Evolutionary conservation across 2,797 vertebrate genomes (phyloP).

Genomic region (Gambusia yucatana): DNA sequence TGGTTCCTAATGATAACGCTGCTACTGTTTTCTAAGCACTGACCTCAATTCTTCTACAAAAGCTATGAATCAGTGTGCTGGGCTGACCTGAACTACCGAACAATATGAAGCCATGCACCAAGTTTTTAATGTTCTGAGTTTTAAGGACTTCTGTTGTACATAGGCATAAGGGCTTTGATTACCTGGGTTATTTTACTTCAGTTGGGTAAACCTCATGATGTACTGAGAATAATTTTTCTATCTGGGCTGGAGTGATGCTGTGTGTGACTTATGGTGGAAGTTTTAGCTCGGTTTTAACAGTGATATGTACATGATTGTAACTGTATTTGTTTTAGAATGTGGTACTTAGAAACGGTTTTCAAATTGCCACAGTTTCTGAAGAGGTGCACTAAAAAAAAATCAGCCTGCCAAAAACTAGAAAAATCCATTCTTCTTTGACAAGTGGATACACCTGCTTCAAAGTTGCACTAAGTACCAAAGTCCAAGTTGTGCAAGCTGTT

Average conservation of each 20-base stretch:
- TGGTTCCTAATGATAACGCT: slow-evolving; percentile 28
- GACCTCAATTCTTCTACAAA: slow-evolving; percentile 15
- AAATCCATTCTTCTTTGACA: not conserved
- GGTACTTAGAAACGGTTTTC: not conserved
- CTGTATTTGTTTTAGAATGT: not conserved
- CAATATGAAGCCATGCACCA: slow-evolving; percentile 9
- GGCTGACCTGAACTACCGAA: slow-evolving; percentile 15
- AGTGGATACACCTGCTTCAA: not conserved
- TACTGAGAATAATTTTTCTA: not conserved
- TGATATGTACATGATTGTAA: not conserved
- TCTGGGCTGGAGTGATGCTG: not conserved
- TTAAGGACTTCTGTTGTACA: slow-evolving; percentile 3
- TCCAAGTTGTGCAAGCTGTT: not conserved
- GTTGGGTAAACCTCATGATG: not conserved
- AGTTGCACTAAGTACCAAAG: not conserved
- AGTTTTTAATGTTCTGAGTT: slow-evolving; percentile 24
- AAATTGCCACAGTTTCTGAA: not conserved
- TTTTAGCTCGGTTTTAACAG: slow-evolving; percentile 1
- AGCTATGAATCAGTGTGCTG: slow-evolving; percentile 10
- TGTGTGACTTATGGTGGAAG: not conserved
- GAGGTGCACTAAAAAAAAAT: not conserved
- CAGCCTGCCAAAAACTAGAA: not conserved
- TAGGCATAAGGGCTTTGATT: slow-evolving; percentile 32
- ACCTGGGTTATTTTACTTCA: not conserved
- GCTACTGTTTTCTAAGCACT: slow-evolving; percentile 29